Evolutionary conservation across 2,113 vertebrate species (phyloP), one percentile per base, ranked within the genome.

Genomic region (Petaurus breviceps): DNA sequence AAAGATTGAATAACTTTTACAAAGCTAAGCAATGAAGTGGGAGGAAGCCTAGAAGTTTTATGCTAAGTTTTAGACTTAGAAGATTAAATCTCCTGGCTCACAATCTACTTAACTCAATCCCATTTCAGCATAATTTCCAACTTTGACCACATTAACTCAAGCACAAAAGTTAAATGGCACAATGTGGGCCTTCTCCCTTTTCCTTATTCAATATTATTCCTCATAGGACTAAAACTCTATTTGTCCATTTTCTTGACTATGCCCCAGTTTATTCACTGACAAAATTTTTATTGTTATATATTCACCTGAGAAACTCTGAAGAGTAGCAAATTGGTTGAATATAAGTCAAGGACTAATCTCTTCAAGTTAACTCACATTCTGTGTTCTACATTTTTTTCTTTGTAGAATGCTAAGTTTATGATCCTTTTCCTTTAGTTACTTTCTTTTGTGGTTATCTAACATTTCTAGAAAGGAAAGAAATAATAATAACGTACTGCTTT

Each of bases 221-320:
- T 89, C 31, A 14, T 43, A 84, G n/a, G n/a, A 19, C n/a, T 43
- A 77, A 77, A 43, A 43, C 16, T 43, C n/a, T 43, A 5, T n/a
- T 84, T 23, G 2, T 43, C 7, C 16, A 43, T 16, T 84, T 84
- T 43, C 68, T 84, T 84, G 19, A 43, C 19, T 23, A 84, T 84
- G 7, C 19, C n/a, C n/a, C n/a, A 43, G 19, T 84, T 84, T 43
- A 43, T 84, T 84, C 68, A 84, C n/a, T 84, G 16, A 43, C 68
- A 77, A 77, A 77, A 77, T 19, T 77, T n/a, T 77, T 77, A 77
- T 14, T 77, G 37, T 16, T n/a, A 77, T 77, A 50, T 46, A 16
- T 50, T 53, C 1, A 49, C 37, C 90, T 96, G 8, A 52, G 90
- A 93, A 90, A 93, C 25, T 77, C 49, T 89, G 93, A n/a, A 77